Evolutionary conservation across 2,113 vertebrate species (phyloP), one percentile per base, ranked within the genome.

Genomic region (Coreoperca whiteheadi): DNA sequence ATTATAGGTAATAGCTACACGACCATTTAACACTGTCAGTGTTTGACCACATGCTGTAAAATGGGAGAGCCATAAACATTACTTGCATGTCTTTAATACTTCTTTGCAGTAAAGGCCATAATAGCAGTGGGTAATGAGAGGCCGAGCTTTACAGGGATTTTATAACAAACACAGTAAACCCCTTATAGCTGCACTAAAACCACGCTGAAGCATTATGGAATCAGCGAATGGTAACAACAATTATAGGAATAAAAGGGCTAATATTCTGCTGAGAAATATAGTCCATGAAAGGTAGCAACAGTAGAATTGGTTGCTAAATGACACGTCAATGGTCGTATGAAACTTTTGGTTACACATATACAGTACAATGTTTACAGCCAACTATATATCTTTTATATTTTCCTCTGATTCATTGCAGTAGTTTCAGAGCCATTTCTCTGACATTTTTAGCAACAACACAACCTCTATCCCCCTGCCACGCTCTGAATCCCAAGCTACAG

Each of bases 401-500:
- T 2, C 25, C 46, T 77, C 34, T 20, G 46, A 79, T 53, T 79
- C 41, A 73, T 80, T 73, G 11, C 21, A 53, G 32, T 23, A 25
- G 21, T 61, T 81, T 89, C 3, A 64, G 43, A 59, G n/a, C 25
- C 41, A 70, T 61, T 68, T 81, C 25, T 74, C 30, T 1, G 23
- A 48, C 16, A 25, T n/a, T 65, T 43, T 34, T 7, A 60, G 54
- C 30, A 63, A 50, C 41, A 82, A 53, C 59, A 65, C 30, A 30
- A 21, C 60, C 11, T 48, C 41, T 39, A 18, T 63, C 43, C 11
- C 12, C 43, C 69, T 30, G 67, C 39, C 37, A 32, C 1, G 34
- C 71, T 80, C 74, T 67, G 48, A 87, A 82, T 81, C 60, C 63
- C 67, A 69, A 21, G 14, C 23, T 37, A 8, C 51, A 64, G 37